Evolutionary conservation across 1,140 invertebrate species (phyloP), one percentile per base, ranked within the genome.

Genomic region (Eueides isabella): DNA sequence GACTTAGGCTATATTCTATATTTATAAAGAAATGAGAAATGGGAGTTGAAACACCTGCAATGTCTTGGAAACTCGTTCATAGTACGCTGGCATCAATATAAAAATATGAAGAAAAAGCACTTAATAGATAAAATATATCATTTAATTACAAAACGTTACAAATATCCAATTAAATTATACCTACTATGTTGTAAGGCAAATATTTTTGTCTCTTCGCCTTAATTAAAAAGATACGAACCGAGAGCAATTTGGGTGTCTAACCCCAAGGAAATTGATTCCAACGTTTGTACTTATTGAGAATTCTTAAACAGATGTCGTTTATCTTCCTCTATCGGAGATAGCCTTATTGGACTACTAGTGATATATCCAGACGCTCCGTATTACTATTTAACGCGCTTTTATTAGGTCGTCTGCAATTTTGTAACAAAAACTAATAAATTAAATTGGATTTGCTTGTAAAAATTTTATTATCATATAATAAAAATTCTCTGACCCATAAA

Each of bases 151-250:
- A 55, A 4, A 23, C 48, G 23, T 23, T 55, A 55, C 48, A 55
- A 55, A 55, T 55, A 55, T 55, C 48, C 48, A 55, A 55, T 55
- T 55, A 26, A 7, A 11, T 3, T 55, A 55, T 55, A 26, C n/a
- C n/a, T n/a, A n/a, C 23, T 55, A 55, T 55, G 23, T 55, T 55
- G 23, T 26, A 44, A 55, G 11, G 11, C 48, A 55, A 55, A 55
- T 55, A 55, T 55, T 44, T 44, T 55, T 55, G 48, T 55, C 48
- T 23, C 11, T 26, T 26, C 44, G 44, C 48, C 23, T 55, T 55
- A 55, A 55, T 55, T 55, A 55, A 55, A 55, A 55, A 55, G 48
- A 55, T 26, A 55, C 48, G 48, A 55, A 55, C 19, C 48, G 48
- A 55, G 48, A 55, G 48, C 48, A 26, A 55, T 55, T 12, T 55